phyloP scores from a whole-genome alignment of 2,113 vertebrate genomes.

The Pogonocichla stellata region DNA sequence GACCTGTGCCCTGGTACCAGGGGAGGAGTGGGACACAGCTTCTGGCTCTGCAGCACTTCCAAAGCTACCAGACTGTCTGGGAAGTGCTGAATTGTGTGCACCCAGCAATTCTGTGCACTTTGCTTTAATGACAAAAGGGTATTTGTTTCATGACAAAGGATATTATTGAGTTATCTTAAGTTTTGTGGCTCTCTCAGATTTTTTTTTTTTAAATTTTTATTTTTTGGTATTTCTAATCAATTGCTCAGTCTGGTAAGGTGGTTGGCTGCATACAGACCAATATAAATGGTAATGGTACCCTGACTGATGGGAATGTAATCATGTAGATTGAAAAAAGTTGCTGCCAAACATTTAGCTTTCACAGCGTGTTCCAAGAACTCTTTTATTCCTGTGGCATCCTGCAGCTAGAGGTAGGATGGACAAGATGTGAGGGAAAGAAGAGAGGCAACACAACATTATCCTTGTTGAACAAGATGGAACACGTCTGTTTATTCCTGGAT shows the following conservation, averaged over 20 bases:
- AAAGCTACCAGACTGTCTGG: background rate
- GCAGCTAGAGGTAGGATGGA: conserved; percentile 20
- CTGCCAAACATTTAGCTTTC: conserved; percentile 39
- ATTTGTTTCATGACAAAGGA: background rate
- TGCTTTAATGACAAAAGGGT: background rate
- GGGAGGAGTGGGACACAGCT: background rate
- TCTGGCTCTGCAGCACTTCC: background rate
- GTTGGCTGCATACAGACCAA: background rate
- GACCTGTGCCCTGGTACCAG: background rate
- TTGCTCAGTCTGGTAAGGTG: background rate
- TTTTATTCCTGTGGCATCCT: background rate
- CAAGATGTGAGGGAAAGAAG: background rate
- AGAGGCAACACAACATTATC: background rate
- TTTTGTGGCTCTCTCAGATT: background rate
- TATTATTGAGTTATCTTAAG: background rate
- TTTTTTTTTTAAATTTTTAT: too few relatives aligned
- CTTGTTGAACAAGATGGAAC: conserved; percentile 8
- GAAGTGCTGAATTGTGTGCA: background rate
- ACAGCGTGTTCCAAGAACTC: background rate
- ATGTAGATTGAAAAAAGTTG: background rate
- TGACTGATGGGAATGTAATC: background rate
- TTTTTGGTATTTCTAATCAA: background rate
- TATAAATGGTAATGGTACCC: background rate
- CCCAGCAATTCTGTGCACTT: background rate
- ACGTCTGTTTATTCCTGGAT: background rate